Evolutionary conservation across 1,140 invertebrate genomes (phyloP), one percentile per base, ranked within the genome.

Genomic region (Eriosoma lanigerum): DNA sequence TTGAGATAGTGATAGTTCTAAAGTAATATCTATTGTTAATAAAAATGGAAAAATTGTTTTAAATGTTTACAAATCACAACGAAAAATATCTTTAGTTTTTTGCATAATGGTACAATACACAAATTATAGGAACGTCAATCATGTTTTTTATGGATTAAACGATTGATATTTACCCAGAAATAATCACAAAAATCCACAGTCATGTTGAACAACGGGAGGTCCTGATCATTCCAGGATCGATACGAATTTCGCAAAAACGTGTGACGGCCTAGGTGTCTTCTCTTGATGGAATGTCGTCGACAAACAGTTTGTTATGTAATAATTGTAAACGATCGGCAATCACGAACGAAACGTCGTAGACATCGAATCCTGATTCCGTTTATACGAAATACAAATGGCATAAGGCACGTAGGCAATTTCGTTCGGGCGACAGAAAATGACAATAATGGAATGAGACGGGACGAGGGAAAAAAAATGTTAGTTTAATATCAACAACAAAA

Each of bases 141-240:
- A n/a, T n/a, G n/a, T n/a, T n/a, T n/a, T n/a, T n/a, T n/a, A n/a
- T n/a, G n/a, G n/a, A n/a, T 38, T 8, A 8, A 38, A 38, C 21
- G 12, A 24, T 17, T 44, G 6, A 82, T 64, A 64, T n/a, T 89
- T 86, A 93, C 92, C 92, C 92, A 93, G 88, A 93, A 93, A 86
- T 92, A 92, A 86, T 93, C 91, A 84, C 90, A 91, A 86, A 93
- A 93, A 85, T 93, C 91, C 83, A 93, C 91, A 84, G 91, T 92
- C 92, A 92, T 93, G 66, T 29, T 84, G 82, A 73, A 56, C n/a
- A 19, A 1, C 44, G 68, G 21, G 9, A 0, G 38, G 17, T 13
- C 6, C 56, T 62, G 52, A 21, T 78, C 68, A 81, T 70, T 81
- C 66, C 80, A 73, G 21, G 21, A 44, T 38, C 17, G 6, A 50